Evolutionary conservation across 1,140 invertebrate species (phyloP), one percentile per base, ranked within the genome.

Genomic region (Linepithema humile): DNA sequence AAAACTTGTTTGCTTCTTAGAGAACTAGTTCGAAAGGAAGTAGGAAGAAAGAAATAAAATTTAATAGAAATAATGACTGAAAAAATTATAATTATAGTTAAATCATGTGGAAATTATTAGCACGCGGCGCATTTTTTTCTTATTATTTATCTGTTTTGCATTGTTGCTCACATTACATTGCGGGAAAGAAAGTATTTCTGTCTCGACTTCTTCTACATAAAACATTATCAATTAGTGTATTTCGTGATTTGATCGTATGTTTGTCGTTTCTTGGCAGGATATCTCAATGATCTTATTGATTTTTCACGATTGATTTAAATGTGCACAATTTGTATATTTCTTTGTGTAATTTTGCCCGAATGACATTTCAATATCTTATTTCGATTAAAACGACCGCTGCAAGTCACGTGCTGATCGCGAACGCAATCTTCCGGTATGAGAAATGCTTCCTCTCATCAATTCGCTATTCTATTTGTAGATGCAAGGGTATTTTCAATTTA

Each of bases 81-180:
- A 69, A 80, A 4, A 9, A 69, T 55, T 80, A 84, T 80, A 4
- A 35, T 69, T 70, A 82, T 62, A 74, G 74, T 38, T 62, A 70
- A 48, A 10, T 50, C 7, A 43, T 57, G 48, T 38, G 53, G 73
- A 67, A 60, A 84, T 84, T 67, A 78, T 35, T 29, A 53, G 40
- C 74, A 65, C 64, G 40, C 82, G 48, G 50, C 23, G 50, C 9
- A 65, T 32, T 38, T 60, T 26, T 29, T 64, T 74, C 57, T 62
- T 74, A 57, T n/a, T n/a, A n/a, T n/a, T n/a, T n/a, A n/a, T n/a
- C n/a, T n/a, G n/a, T n/a, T n/a, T n/a, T n/a, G n/a, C 64, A 50
- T 73, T 80, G 53, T 70, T 70, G 38, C 64, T 23, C 48, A 20
- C 32, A 38, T 45, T 48, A 60, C 64, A 40, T 23, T 69, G 15